Conservation (phyloP, 53 echinoderm and acorn worm genomes). For the Paelopatides confundens region DNA sequence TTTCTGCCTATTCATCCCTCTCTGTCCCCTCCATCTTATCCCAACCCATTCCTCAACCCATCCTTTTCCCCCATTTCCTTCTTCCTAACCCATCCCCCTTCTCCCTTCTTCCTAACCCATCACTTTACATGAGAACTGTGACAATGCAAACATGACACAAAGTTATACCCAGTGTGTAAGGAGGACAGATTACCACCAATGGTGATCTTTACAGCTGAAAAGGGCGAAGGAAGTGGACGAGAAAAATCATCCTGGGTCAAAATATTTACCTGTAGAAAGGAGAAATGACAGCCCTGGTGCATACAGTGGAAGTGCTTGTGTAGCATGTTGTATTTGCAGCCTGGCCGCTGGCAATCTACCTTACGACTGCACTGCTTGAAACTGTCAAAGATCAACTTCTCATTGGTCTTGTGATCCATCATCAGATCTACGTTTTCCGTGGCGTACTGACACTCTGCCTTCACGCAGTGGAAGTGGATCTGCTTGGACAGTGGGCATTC, state of each 20-base stretch:
- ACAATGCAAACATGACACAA: too few relatives aligned
- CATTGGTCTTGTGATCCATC: constrained; percentile 94
- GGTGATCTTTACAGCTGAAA: too few relatives aligned
- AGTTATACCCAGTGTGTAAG: not conserved
- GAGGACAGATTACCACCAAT: too few relatives aligned
- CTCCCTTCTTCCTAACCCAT: too few relatives aligned
- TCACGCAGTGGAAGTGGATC: constrained; percentile 95
- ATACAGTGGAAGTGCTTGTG: constrained; percentile 99
- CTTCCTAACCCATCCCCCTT: too few relatives aligned
- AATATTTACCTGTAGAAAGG: constrained; percentile 87
- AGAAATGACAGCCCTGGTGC: constrained; percentile 96
- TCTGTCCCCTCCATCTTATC: too few relatives aligned
- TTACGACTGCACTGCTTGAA: constrained; percentile 97
- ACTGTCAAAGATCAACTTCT: constrained; percentile 93
- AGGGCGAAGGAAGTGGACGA: too few relatives aligned
- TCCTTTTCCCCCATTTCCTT: too few relatives aligned
- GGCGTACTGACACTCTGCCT: constrained; percentile 91
- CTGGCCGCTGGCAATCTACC: constrained; percentile 88
- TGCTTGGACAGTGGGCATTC: constrained; percentile 80
- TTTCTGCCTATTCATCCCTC: too few relatives aligned
- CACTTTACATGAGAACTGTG: too few relatives aligned
- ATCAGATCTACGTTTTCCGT: constrained; percentile 88
- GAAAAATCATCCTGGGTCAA: not conserved
- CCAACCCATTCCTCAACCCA: too few relatives aligned
- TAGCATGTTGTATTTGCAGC: constrained; percentile 98